Percentiles rank a stretch among this genome's conserved stretches.
Conservation (phyloP, 2,888 invertebrate species). For the Cyclophora punctaria region DNA sequence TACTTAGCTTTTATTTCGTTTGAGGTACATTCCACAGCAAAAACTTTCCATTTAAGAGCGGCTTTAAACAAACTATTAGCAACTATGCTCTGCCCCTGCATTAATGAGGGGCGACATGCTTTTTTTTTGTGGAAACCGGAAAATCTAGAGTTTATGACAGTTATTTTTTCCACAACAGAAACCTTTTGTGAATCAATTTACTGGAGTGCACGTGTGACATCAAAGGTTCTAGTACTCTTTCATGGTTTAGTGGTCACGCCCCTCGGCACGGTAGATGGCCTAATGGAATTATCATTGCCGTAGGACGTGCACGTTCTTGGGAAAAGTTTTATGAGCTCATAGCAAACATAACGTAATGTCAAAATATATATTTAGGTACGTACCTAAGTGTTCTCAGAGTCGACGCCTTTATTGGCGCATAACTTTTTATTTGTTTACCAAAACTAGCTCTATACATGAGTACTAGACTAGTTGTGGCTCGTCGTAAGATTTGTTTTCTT, state of each 20-base stretch:
- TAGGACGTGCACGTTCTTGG: conserved; percentile 7
- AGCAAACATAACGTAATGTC: not conserved
- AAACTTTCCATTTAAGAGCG: conserved; percentile 20
- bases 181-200: conserved; percentile 14
- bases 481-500: not conserved
- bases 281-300: conserved; percentile 12
- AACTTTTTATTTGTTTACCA: conserved; percentile 1
- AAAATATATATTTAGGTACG: too few species aligned
- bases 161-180: conserved; percentile 2
- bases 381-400: not conserved
- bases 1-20: conserved; percentile 21
- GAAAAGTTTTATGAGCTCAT: not conserved
- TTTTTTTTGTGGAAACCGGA: conserved; percentile 6
- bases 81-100: conserved; percentile 15
- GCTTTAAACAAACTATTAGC: conserved; percentile 20
- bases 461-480: too few species aligned
- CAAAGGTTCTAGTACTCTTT: conserved; percentile 14
- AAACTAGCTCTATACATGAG: not conserved
- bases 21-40: conserved; percentile 7
- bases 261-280: conserved; percentile 11
- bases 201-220: conserved; percentile 13
- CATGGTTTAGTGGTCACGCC: conserved; percentile 15
- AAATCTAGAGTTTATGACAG: not conserved
- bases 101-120: conserved; percentile 10
- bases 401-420: conserved; percentile 1